Base-by-base conservation (phyloP, 2,113 vertebrate species). In the Girardinichthys multiradiatus region DNA sequence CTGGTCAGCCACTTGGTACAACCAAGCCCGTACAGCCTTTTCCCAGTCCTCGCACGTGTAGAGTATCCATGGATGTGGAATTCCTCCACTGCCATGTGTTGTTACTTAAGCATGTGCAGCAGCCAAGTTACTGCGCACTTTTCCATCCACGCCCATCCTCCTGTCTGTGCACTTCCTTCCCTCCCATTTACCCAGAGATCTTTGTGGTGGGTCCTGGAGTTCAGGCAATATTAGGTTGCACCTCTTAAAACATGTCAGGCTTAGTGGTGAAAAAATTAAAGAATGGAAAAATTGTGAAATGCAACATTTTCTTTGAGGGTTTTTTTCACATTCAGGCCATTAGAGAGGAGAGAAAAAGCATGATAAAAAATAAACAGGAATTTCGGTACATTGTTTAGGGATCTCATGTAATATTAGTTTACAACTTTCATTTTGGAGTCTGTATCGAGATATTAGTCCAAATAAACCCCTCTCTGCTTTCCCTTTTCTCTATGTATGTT, bases 181-280 rank as follows among this genome's bases (percentile, higher is more conserved):
- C 91, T 91, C 85, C 89, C 90, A 86, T 87, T 93, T 94, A 93
- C 93, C 91, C 92, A 92, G 91, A 93, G 91, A 94, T 94, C 94
- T 94, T 94, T 93, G 93, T 93, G 94, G 94, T 94, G 89, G 94
- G 94, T 94, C 93, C 85, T 87, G 90, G 92, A 93, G 93, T 94
- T 94, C 92, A 92, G 86, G 92, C 91, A 93, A 95, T 94, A 94
- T 95, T 94, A 92, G 87, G 93, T 94, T 94, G 93, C 94, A 94
- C 92, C 92, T 94, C 93, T 92, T 94, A 94, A 94, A 95, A 94
- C 93, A 94, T 90, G 90, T 92, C 90, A 91, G 90, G 84, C 92
- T 93, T 90, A 93, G 93, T 89, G 93, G 93, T 92, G 71, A 92
- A 93, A 92, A 93, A 94, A 94, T 93, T 92, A 94, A 94, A 92